These are phyloP conservation scores for Symphodus melops DNA, from an alignment of 2,113 vertebrate genomes.

Conservation along the genomic window DNA sequence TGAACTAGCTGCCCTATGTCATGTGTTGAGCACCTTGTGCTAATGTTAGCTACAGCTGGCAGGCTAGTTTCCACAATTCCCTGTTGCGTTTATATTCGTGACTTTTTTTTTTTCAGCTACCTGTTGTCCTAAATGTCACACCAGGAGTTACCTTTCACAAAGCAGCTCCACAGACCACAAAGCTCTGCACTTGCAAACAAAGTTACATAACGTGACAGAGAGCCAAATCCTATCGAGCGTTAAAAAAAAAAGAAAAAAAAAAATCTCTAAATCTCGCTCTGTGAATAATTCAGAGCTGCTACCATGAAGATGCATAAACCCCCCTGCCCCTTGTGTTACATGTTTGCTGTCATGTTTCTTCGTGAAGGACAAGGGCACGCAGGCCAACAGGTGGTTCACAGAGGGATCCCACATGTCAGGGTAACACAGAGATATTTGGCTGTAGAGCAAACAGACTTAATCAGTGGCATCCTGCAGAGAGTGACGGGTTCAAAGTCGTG, in stretches of 20 bases:
- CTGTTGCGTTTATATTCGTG: no score
- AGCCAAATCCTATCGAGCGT: slow-evolving; percentile 23
- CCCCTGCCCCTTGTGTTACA: slow-evolving; percentile 7
- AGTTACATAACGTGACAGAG: slow-evolving; percentile 46
- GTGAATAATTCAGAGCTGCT: slow-evolving; percentile 53
- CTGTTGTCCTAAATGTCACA: slow-evolving; percentile 28
- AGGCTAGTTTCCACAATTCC: no score
- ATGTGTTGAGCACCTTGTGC: no score
- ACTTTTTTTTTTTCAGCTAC: background rate
- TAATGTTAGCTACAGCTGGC: no score
- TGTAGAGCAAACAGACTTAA: slow-evolving; percentile 30
- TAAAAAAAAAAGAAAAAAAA: slow-evolving; percentile 30
- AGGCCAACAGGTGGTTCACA: background rate
- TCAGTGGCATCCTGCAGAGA: slow-evolving; percentile 36
- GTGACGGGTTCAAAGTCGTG: slow-evolving; percentile 45
- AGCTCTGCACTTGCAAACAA: slow-evolving; percentile 39
- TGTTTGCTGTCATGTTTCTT: slow-evolving; percentile 51
- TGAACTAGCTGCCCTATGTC: no score
- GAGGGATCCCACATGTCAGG: slow-evolving; percentile 19
- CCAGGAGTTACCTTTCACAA: slow-evolving; percentile 4
- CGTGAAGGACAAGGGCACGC: slow-evolving; percentile 24
- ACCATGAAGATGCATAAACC: slow-evolving; percentile 25
- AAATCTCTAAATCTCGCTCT: slow-evolving; percentile 27
- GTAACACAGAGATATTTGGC: slow-evolving; percentile 35
- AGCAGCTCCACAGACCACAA: slow-evolving; percentile 22